Evolutionary conservation across 2,797 vertebrate species (phyloP), one percentile per base, ranked within the genome.

Genomic region (Eulemur albifrons): DNA sequence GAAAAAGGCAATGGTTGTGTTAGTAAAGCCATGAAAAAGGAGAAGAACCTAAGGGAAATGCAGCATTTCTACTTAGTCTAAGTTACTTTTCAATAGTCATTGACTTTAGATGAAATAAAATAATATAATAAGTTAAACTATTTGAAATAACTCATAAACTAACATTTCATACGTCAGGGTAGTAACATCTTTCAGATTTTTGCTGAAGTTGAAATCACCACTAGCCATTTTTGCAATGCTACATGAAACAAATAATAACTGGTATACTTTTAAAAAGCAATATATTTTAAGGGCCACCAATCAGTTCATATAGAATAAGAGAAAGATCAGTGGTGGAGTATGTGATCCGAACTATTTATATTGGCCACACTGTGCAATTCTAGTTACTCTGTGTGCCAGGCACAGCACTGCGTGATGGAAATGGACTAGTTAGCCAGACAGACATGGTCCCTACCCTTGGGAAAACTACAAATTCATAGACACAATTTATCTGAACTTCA

Each of bases 111-210:
- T 57, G 4, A 76, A 89, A 87, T 21, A 13, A 48, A 94, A 20
- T 25, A 76, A 61, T 40, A 59, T 69, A 57, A 25, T 25, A 57
- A 10, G 32, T 17, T 20, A 52, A 92, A 63, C 61, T 57, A 30
- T 94, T 94, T 92, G 73, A 93, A 88, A 87, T 59, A 17, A 35
- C 48, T 93, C 59, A 54, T 6, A 96, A 94, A 25, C 35, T 72
- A 73, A 79, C 40, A 54, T 54, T 93, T 88, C 75, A 70, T 18
- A 80, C 6, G 38, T 13, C 48, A 23, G 43, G 48, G 17, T 45
- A 10, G 35, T 50, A n/a, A 40, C 40, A 43, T 80, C 75, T 57
- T 54, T 82, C 80, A 43, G 30, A 69, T 57, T 40, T 82, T 77
- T 61, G 88, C 50, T 35, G 17, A 73, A 87, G 77, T 3, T 77